phyloP scores from a whole-genome alignment of 2,797 vertebrate genomes.

The Threskiornis aethiopicus region DNA sequence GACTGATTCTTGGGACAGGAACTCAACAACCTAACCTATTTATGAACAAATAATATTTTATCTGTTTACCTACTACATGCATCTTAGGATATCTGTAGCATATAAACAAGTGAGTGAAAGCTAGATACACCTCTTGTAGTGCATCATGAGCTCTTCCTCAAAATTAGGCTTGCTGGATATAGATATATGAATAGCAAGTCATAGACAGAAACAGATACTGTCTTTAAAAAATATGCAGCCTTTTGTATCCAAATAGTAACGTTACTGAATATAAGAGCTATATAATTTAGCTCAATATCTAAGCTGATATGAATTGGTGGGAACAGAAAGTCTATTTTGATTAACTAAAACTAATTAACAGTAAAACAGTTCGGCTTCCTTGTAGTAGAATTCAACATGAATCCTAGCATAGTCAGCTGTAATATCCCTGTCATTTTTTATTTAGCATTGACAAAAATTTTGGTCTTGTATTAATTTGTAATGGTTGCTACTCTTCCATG shows the following conservation, averaged over 20 bases:
- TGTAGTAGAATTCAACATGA: background rate
- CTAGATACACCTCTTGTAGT: background rate
- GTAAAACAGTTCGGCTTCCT: background rate
- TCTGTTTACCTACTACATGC: background rate
- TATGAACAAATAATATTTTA: background rate
- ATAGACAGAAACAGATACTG: background rate
- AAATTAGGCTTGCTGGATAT: background rate
- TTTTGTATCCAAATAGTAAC: background rate
- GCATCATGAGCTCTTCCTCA: background rate
- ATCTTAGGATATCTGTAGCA: background rate
- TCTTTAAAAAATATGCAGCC: background rate
- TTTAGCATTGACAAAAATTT: background rate
- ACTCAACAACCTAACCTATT: background rate
- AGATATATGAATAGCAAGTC: background rate
- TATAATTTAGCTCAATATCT: background rate
- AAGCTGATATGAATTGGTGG: background rate
- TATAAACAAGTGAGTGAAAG: background rate
- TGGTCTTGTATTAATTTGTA: background rate
- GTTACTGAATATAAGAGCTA: background rate
- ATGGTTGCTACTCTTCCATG: background rate
- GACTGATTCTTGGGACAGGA: background rate
- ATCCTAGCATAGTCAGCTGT: background rate
- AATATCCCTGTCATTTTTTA: background rate
- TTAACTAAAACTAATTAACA: background rate
- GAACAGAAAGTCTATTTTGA: background rate